Conservation (phyloP, 2,888 invertebrate genomes). For the Nasonovia ribisnigri region DNA sequence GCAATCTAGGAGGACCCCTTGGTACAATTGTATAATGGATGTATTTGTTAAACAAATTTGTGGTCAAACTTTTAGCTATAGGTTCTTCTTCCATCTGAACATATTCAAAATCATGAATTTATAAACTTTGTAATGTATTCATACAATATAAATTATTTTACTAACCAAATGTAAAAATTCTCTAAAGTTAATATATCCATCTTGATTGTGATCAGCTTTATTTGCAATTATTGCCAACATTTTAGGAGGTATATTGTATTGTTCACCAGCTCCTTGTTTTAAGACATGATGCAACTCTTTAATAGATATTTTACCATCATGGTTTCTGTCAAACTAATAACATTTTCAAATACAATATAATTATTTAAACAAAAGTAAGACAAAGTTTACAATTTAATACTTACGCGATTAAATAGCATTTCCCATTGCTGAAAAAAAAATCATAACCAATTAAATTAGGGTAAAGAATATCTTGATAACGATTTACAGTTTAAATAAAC, state of each 20-base stretch:
- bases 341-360: neutral
- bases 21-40: constrained; percentile 64
- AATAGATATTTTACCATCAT: constrained; percentile 79
- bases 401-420: constrained; percentile 67
- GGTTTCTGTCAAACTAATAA: constrained; percentile 79
- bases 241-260: constrained; percentile 79
- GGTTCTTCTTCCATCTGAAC: constrained; percentile 58
- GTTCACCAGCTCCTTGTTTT: constrained; percentile 70
- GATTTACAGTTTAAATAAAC: neutral
- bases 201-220: constrained; percentile 76
- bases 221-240: constrained; percentile 78
- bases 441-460: neutral
- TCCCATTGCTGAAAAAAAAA: constrained; percentile 67
- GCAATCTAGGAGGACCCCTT: constrained; percentile 48
- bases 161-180: constrained; percentile 70
- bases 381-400: constrained; percentile 34
- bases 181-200: constrained; percentile 70
- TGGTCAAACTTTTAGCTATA: constrained; percentile 34
- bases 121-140: neutral
- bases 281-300: constrained; percentile 76
- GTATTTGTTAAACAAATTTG: constrained; percentile 46
- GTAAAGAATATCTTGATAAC: neutral
- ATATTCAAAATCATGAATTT: neutral
- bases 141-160: constrained; percentile 32
- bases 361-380: neutral